A percentile compares a stretch with the other conserved stretches of the same genome.
Conservation (phyloP, 2,797 vertebrate species). For the Mormyrus proboscirostris region DNA sequence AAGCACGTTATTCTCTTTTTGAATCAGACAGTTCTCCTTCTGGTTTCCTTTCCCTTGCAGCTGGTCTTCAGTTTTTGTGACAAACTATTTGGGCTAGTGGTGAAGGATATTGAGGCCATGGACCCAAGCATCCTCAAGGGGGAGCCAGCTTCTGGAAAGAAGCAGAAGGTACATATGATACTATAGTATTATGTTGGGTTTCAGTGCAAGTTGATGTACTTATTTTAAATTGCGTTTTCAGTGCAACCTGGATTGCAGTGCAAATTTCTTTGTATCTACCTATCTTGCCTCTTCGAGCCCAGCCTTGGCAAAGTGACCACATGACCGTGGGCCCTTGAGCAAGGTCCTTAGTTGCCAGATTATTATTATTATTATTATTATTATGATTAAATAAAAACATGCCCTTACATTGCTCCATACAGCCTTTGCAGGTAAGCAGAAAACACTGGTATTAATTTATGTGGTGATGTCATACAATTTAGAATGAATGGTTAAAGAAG, state of each 20-base stretch:
- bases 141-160: conserved; percentile 63
- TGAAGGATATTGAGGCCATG: conserved; percentile 91
- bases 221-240: not conserved
- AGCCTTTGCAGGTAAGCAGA: not conserved
- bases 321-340: not conserved
- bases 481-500: not conserved
- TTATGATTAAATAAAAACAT: not conserved
- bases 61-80: conserved; percentile 82
- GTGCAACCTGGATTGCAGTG: not conserved
- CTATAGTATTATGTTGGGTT: too few species aligned
- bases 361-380: not conserved
- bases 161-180: conserved; percentile 70
- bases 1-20: not conserved
- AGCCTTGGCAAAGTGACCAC: not conserved
- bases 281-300: not conserved
- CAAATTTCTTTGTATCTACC: not conserved
- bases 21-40: not conserved
- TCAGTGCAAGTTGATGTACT: not conserved
- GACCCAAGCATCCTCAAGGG: conserved; percentile 84
- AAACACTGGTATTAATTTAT: not conserved
- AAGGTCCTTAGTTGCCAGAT: not conserved
- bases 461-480: not conserved
- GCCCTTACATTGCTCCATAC: not conserved
- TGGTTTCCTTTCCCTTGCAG: conserved; percentile 45
- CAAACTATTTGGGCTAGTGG: conserved; percentile 76